Conservation (phyloP, 2,888 invertebrate genomes). For the Heteropelma amictum region DNA sequence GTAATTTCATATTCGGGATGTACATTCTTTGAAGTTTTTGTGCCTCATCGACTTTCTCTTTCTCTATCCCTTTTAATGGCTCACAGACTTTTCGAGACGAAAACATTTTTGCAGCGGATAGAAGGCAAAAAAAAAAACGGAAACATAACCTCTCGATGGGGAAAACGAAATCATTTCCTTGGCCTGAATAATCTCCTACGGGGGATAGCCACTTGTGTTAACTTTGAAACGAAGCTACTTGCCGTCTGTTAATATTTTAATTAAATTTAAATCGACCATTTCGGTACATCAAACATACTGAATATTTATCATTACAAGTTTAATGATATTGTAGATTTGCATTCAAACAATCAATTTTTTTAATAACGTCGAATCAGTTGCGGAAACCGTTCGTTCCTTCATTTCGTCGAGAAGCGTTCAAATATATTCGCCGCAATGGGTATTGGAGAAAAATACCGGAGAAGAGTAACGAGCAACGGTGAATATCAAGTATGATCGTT, state of each 20-base stretch:
- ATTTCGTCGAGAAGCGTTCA: too few relatives aligned
- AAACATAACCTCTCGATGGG: neutral
- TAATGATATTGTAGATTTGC: too few relatives aligned
- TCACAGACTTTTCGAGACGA: conserved; percentile 22
- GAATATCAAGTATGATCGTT: too few relatives aligned
- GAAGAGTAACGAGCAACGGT: too few relatives aligned
- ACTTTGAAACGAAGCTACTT: neutral
- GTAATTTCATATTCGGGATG: conserved; percentile 66
- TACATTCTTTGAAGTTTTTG: conserved; percentile 66
- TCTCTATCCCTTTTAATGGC: conserved; percentile 18
- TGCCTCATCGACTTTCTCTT: conserved; percentile 63
- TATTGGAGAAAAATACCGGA: too few relatives aligned
- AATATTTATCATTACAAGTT: too few relatives aligned
- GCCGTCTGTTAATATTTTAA: neutral
- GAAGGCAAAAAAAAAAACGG: neutral
- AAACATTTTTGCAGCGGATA: conserved; percentile 12
- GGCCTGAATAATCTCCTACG: conserved; percentile 24
- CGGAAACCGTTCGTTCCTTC: too few relatives aligned
- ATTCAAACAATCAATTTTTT: too few relatives aligned
- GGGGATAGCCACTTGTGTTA: neutral
- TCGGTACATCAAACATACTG: too few relatives aligned
- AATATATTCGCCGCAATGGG: too few relatives aligned
- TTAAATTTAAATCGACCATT: too few relatives aligned
- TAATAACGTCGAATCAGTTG: too few relatives aligned
- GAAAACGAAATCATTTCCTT: conserved; percentile 10